Evolutionary conservation across 2,888 invertebrate species (phyloP).

Genomic region (Heteromurus nitidus): DNA sequence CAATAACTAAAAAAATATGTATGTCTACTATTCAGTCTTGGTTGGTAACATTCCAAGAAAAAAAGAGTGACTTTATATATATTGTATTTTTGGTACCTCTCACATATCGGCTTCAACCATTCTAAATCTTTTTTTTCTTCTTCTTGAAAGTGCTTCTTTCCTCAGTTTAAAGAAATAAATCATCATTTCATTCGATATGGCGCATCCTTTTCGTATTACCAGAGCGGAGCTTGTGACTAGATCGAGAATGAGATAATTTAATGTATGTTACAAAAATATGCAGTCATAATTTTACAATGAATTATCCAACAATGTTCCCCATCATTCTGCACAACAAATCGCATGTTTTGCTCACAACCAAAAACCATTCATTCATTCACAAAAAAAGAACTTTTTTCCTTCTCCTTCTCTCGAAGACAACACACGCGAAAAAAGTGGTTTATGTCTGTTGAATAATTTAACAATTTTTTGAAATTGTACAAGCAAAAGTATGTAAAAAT

Average conservation of each 20-base stretch:
- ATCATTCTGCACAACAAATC: too few relatives aligned
- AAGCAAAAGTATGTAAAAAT: not conserved
- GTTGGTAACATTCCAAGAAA: constrained; percentile 55
- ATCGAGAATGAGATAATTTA: too few relatives aligned
- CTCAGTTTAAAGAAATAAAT: constrained; percentile 52
- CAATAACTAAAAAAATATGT: not conserved
- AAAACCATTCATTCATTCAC: not conserved
- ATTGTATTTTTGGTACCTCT: too few relatives aligned
- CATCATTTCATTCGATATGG: constrained; percentile 62
- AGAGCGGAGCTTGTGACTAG: too few relatives aligned
- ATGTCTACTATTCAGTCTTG: constrained; percentile 4
- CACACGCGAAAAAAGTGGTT: too few relatives aligned
- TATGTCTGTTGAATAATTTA: too few relatives aligned
- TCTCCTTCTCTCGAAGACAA: too few relatives aligned
- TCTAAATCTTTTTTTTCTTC: constrained; percentile 20
- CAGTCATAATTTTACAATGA: constrained; percentile 6
- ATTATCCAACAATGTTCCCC: too few relatives aligned
- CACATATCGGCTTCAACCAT: too few relatives aligned
- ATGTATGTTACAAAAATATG: not conserved
- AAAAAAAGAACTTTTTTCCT: constrained; percentile 1
- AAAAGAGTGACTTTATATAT: not conserved
- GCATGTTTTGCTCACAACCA: too few relatives aligned
- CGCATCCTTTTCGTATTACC: constrained; percentile 45
- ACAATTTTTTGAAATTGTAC: not conserved
- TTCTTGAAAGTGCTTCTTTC: not conserved